Conservation (phyloP, 2,888 invertebrate genomes). For the Dynastes tityus region DNA sequence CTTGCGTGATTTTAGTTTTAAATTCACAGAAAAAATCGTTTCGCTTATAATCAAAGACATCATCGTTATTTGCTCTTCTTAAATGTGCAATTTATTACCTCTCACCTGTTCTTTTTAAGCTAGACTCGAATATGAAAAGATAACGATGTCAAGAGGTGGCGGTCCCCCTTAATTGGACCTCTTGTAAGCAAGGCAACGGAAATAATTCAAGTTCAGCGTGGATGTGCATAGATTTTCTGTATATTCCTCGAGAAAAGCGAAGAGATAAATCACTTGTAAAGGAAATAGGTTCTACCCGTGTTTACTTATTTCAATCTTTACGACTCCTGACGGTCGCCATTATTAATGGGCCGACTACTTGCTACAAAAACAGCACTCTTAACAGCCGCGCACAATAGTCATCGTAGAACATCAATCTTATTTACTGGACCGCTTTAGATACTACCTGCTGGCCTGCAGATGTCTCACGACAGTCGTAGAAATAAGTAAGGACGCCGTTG, state of each 20-base stretch:
- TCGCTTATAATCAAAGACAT: too few relatives aligned
- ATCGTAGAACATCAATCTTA: constrained; percentile 7
- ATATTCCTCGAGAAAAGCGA: not conserved
- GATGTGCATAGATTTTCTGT: too few relatives aligned
- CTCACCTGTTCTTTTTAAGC: too few relatives aligned
- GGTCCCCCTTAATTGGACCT: too few relatives aligned
- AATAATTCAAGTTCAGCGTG: too few relatives aligned
- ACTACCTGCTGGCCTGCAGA: not conserved
- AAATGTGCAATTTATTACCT: too few relatives aligned
- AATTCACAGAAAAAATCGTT: too few relatives aligned
- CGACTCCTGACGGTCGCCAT: not conserved
- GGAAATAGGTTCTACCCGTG: not conserved
- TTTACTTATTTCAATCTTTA: constrained; percentile 11
- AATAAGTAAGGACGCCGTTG: not conserved
- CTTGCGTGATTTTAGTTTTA: too few relatives aligned
- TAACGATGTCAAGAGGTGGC: too few relatives aligned
- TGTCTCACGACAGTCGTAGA: not conserved
- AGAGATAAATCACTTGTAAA: not conserved
- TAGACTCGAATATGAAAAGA: too few relatives aligned
- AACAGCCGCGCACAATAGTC: not conserved
- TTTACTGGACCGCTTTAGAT: not conserved
- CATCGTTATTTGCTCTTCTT: too few relatives aligned
- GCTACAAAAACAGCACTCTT: constrained; percentile 8
- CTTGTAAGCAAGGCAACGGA: too few relatives aligned
- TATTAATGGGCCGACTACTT: not conserved